Conservation (phyloP, 35 echinoderm and acorn worm genomes). For the Heliocidaris tuberculata region DNA sequence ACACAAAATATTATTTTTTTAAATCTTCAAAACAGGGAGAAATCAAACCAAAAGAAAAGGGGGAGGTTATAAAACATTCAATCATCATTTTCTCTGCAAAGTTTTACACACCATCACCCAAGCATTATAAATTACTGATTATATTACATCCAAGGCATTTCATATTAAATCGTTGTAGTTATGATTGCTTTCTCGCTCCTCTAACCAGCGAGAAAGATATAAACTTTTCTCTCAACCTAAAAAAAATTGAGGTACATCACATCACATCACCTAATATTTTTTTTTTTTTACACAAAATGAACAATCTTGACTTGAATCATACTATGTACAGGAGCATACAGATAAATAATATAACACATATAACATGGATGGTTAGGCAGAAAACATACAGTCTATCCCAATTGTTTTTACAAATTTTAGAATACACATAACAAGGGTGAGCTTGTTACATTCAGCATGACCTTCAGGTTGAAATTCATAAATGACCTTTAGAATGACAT, state of each 20-base stretch:
- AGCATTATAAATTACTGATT: background rate
- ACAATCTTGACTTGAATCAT: background rate
- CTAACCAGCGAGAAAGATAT: background rate
- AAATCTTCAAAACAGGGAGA: background rate
- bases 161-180: background rate
- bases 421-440: no score
- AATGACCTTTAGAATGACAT: background rate
- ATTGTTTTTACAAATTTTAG: background rate
- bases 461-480: no score
- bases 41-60: background rate
- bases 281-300: background rate
- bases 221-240: background rate
- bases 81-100: background rate
- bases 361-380: background rate
- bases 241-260: conserved; percentile 1
- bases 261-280: background rate
- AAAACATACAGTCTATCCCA: background rate
- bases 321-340: background rate
- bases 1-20: background rate
- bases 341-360: background rate
- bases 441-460: no score
- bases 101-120: background rate
- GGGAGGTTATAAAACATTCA: background rate
- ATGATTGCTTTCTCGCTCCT: background rate
- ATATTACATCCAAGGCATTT: background rate